Base-by-base conservation (phyloP, 2,888 invertebrate genomes). In the Parascotia fuliginaria region DNA sequence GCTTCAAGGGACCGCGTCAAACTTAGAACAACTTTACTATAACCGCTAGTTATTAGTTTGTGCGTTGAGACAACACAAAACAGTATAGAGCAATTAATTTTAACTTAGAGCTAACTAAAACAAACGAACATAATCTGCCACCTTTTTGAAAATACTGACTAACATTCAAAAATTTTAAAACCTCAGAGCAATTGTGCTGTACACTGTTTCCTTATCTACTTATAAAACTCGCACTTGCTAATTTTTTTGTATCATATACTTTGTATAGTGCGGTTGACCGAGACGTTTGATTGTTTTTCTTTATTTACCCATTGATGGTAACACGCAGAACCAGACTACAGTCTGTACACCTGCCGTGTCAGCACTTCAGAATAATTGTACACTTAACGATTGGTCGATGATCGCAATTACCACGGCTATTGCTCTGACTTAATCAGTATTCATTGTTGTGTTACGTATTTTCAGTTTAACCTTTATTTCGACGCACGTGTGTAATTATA, bases 271-370 rank as follows among this genome's bases (percentile, higher is more conserved):
- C 59, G 65, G 67, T 67, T 67, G 57, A 69, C 56, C 63, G 66
- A 54, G 61, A 60, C 42, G 42, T 56, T 37, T 46, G 53, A 63
- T 64, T 67, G 57, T 67, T 72, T 75, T 78, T 75, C 65, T 75
- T 57, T 75, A 70, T 78, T 77, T 78, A 58, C 59, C 50, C 60
- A 69, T 66, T 66, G 62, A 60, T 64, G 63, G 63, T 50, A 60
- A 69, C 69, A 67, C 69, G 70, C 63, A 68, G 68, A 75, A 75
- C 74, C 66, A 66, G 70, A 60, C 62, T 44, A 62, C 63, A 68
- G 68, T 57, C 60, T 42, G 65, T 58, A 75, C 85, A 86, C 81
- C 84, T 86, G 85, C 79, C 74, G 60, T 47, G 63, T 69, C 74
- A 68, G 64, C 55, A 60, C 56, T 62, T 65, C 61, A 60, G 75